Conservation (phyloP, 2,888 invertebrate species). For the Amphiduros pacificus region DNA sequence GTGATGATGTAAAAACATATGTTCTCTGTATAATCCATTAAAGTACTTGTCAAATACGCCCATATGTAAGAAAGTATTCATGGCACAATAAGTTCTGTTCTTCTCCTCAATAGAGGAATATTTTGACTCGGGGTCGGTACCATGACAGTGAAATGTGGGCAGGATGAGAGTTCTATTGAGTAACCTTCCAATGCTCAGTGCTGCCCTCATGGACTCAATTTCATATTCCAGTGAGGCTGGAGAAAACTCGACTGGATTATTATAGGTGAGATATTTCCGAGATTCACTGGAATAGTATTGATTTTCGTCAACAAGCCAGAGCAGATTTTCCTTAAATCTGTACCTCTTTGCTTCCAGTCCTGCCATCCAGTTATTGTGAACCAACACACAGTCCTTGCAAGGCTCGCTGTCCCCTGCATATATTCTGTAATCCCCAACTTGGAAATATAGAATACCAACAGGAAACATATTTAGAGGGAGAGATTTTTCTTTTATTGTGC, state of each 20-base stretch:
- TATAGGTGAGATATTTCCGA: constrained; percentile 3
- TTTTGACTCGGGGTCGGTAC: constrained; percentile 15
- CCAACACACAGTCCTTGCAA: neutral
- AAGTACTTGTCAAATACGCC: constrained; percentile 1
- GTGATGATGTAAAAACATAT: constrained; percentile 5
- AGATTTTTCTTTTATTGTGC: neutral
- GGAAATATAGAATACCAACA: constrained; percentile 3
- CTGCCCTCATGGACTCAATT: constrained; percentile 10
- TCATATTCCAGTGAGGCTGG: constrained; percentile 1
- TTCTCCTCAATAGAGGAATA: neutral
- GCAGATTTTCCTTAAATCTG: constrained; percentile 10
- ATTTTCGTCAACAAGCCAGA: constrained; percentile 11
- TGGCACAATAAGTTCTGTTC: neutral
- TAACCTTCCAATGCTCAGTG: constrained; percentile 20
- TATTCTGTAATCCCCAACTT: constrained; percentile 7
- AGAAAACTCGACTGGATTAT: neutral
- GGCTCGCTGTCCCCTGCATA: constrained; percentile 5
- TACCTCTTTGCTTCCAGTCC: constrained; percentile 7
- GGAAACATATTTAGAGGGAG: neutral
- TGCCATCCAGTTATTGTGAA: constrained; percentile 14
- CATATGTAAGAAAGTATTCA: constrained; percentile 7
- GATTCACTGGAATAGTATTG: constrained; percentile 5
- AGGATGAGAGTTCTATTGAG: constrained; percentile 25
- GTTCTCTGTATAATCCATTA: constrained; percentile 6
- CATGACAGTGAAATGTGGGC: constrained; percentile 31